Evolutionary conservation across 2,888 invertebrate genomes (phyloP).

Genomic region (Campoletis raptor): DNA sequence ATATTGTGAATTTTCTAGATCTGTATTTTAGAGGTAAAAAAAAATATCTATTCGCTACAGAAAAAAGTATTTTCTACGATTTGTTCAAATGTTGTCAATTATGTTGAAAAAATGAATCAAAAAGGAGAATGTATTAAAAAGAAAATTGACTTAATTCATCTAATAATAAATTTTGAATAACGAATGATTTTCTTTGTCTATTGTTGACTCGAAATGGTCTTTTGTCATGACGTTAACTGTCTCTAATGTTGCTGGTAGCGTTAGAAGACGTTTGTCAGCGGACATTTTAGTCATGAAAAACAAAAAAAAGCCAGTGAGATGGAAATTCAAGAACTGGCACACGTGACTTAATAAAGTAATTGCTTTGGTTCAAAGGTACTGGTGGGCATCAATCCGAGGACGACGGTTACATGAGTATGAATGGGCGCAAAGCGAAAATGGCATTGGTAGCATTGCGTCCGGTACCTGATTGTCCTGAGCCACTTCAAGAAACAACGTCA

Average conservation of each 20-base stretch:
- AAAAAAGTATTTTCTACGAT: not conserved
- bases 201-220: not conserved
- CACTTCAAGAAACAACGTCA: conserved; percentile 85
- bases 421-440: conserved; percentile 93
- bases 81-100: not conserved
- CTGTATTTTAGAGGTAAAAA: not conserved
- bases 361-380: conserved; percentile 60
- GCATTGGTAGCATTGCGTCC: conserved; percentile 86
- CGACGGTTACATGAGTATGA: conserved; percentile 97
- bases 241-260: not conserved
- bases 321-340: not conserved
- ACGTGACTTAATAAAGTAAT: not conserved
- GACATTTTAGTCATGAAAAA: not conserved
- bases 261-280: not conserved
- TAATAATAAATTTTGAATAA: not conserved
- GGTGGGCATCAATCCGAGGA: conserved; percentile 94
- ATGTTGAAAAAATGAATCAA: not conserved
- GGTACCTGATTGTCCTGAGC: conserved; percentile 88
- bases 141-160: not conserved
- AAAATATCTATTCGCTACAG: not conserved
- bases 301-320: not conserved
- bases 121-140: not conserved
- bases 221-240: not conserved
- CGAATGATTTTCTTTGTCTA: not conserved
- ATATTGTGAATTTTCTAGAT: not conserved